A percentile compares a stretch with the other conserved stretches of the same genome.
These are phyloP conservation scores for Telmatherina bonti DNA, from an alignment of 2,797 vertebrate genomes.

Conservation along the genomic window DNA sequence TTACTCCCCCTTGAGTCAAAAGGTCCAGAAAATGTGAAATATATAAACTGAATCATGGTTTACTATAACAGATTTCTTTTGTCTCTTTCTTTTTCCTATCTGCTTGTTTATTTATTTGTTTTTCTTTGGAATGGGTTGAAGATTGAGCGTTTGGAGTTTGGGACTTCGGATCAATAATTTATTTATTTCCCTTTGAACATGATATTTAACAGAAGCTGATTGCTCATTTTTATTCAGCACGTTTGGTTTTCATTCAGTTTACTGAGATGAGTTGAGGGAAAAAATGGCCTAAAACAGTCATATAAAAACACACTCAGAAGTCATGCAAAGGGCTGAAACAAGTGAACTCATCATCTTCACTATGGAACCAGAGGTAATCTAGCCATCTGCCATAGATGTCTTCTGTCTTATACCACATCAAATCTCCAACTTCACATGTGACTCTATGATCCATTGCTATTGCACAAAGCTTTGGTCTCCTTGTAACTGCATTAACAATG, in stretches of 20 bases:
- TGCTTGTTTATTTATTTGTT: no score
- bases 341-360: background rate
- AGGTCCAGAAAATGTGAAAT: background rate
- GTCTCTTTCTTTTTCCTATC: no score
- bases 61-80: background rate
- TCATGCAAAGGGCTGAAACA: background rate
- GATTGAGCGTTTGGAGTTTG: no score
- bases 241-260: conserved; percentile 5
- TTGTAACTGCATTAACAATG: conserved; percentile 1
- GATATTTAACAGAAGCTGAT: no score
- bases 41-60: background rate
- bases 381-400: no score
- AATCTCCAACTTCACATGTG: no score
- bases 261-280: conserved; percentile 13
- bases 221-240: background rate
- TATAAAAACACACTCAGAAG: conserved; percentile 16
- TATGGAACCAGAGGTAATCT: conserved; percentile 15
- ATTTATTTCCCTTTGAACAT: no score
- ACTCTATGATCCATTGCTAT: no score
- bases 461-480: conserved; percentile 14
- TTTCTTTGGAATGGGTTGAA: no score
- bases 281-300: conserved; percentile 31
- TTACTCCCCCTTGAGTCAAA: background rate
- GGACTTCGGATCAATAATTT: no score
- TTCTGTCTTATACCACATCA: no score